Evolutionary conservation across 1,140 invertebrate genomes (phyloP), one percentile per base, ranked within the genome.

Genomic region (Spodoptera litura): DNA sequence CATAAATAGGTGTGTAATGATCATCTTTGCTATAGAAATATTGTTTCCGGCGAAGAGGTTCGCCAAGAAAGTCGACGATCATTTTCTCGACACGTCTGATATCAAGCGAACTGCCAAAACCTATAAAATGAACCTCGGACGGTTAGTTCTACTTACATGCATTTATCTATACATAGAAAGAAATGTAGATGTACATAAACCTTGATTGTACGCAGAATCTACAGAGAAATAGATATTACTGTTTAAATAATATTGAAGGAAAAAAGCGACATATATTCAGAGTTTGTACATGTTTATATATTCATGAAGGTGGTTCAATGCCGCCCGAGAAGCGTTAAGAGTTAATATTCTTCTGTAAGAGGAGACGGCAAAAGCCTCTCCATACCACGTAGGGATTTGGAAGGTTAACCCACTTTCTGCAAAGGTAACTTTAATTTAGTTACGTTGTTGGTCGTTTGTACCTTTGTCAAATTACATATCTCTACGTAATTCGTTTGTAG

Each of bases 381-480:
- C 51, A 49, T 71, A 80, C 62, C 66, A 64, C 64, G 55, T 61
- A 68, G 64, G 79, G 79, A 71, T 80, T 80, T 77, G 35, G 73
- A 61, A 68, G 79, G 73, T 80, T 72, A 80, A 80, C 79, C 79
- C 73, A 80, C 79, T 72, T 80, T 77, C 66, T 80, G 55, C 79
- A 71, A 25, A 77, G 78, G 72, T 73, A 62, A 76, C 64, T 80
- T 71, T 80, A 80, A 80, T 80, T 80, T 76, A 71, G 66, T 76
- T 80, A 80, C 52, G 56, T 70, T 80, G 78, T 76, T 52, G 66
- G 73, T 76, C 79, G 66, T 80, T 80, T 80, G 64, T 80, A 80
- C 79, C 79, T 77, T 80, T 80, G 66, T 77, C 79, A 80, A 80
- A 80, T 76, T 80, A 76, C 66, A 72, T 80, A 80, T 76, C 44